Percentiles rank a stretch among this genome's conserved stretches.
Evolutionary conservation across 2,888 invertebrate species (phyloP).

Genomic region (Dolichopus griseipennis): DNA sequence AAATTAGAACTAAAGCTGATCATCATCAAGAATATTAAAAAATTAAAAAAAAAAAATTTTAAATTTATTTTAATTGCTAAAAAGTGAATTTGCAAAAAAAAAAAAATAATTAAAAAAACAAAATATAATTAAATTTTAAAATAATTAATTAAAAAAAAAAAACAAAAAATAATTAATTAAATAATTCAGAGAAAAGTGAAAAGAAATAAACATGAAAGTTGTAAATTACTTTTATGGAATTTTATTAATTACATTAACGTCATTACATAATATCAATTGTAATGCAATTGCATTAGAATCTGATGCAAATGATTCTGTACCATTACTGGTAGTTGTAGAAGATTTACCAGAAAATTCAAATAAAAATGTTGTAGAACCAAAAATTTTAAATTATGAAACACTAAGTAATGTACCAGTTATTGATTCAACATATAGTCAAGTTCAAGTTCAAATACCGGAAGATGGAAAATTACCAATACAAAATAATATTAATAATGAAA

Average conservation of each 20-base stretch:
- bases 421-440: slow-evolving; percentile 1
- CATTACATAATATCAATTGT: not conserved
- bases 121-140: too few species aligned
- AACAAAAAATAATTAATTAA: too few species aligned
- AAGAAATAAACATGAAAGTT: too few species aligned
- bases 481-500: not conserved
- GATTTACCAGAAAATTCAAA: not conserved
- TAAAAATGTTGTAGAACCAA: not conserved
- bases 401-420: not conserved
- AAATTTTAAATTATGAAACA: not conserved
- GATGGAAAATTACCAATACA: not conserved
- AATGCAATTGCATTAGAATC: not conserved
- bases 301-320: not conserved
- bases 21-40: not conserved
- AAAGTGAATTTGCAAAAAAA: too few species aligned
- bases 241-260: not conserved
- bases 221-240: not conserved
- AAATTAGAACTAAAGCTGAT: not conserved
- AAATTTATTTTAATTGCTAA: too few species aligned
- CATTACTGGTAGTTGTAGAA: not conserved
- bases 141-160: not conserved
- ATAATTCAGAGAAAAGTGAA: too few species aligned
- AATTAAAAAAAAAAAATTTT: not conserved
- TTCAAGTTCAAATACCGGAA: not conserved
- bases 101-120: too few species aligned